These are phyloP conservation scores for Myotis findleyi DNA, from an alignment of 2,797 vertebrate genomes.

Conservation along the genomic window DNA sequence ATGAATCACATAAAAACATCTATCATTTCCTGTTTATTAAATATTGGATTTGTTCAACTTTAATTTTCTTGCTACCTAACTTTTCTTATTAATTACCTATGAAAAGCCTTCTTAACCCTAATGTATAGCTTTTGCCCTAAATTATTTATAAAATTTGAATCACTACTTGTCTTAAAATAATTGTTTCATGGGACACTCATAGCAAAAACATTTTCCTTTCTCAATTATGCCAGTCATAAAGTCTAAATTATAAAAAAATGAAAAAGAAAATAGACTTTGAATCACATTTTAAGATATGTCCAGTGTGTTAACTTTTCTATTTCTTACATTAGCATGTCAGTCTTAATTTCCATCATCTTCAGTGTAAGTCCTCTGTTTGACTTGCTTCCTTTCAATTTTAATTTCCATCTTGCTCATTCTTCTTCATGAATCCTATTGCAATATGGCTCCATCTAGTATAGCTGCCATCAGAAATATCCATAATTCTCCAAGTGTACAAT, in stretches of 20 bases:
- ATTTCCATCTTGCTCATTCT: not conserved
- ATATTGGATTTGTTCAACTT: not conserved
- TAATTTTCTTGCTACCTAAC: conserved; percentile 5
- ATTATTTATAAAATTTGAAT: conserved; percentile 45
- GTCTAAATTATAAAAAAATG: not conserved
- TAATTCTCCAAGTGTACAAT: not conserved
- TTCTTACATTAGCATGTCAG: not conserved
- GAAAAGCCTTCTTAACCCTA: not conserved
- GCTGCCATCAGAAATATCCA: not conserved
- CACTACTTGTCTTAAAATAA: not conserved
- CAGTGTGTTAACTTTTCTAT: not conserved
- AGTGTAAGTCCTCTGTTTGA: not conserved
- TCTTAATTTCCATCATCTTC: not conserved
- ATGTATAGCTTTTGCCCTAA: not conserved
- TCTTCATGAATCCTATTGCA: not conserved
- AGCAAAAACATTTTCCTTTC: not conserved
- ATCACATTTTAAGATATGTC: not conserved
- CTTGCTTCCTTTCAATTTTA: not conserved
- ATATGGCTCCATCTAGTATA: not conserved
- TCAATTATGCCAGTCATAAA: not conserved
- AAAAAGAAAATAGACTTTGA: not conserved
- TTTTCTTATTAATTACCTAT: not conserved
- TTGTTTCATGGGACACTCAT: not conserved
- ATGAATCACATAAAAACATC: not conserved
- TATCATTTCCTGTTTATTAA: conserved; percentile 4